Evolutionary conservation across 2,888 invertebrate genomes (phyloP).

Genomic region (Heliothis peltigera): DNA sequence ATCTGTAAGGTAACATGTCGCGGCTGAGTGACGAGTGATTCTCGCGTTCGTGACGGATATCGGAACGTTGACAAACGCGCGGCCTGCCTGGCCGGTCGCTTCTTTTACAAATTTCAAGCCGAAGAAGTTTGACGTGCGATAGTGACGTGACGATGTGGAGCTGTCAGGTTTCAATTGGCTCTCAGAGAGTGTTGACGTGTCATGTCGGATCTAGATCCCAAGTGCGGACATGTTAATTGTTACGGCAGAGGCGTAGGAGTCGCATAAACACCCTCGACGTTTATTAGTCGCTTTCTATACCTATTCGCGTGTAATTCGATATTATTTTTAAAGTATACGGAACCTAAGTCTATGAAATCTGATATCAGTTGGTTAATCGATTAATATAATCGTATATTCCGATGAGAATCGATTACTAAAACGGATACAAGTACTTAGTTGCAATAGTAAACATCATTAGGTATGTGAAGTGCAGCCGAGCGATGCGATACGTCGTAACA

Average conservation of each 20-base stretch:
- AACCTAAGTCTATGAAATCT: constrained; percentile 44
- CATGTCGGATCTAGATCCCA: constrained; percentile 79
- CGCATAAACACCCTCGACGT: constrained; percentile 53
- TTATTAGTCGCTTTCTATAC: constrained; percentile 42
- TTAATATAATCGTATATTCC: constrained; percentile 58
- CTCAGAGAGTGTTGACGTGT: constrained; percentile 84
- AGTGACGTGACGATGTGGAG: constrained; percentile 81
- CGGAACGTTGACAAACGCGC: constrained; percentile 80
- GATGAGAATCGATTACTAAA: constrained; percentile 61
- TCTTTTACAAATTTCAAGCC: constrained; percentile 76
- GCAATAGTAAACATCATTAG: constrained; percentile 56
- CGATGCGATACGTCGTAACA: constrained; percentile 46
- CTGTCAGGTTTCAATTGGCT: constrained; percentile 85
- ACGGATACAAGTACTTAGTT: constrained; percentile 55
- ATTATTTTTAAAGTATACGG: constrained; percentile 32
- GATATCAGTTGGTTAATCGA: constrained; percentile 50
- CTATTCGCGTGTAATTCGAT: constrained; percentile 47
- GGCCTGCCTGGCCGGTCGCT: constrained; percentile 56
- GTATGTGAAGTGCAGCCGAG: constrained; percentile 47
- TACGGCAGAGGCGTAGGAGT: constrained; percentile 73
- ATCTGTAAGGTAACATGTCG: constrained; percentile 81
- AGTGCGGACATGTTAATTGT: constrained; percentile 87
- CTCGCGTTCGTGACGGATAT: constrained; percentile 75
- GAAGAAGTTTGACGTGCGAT: constrained; percentile 76
- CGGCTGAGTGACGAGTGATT: constrained; percentile 79